Percentiles rank a stretch among this genome's conserved stretches.
Conservation (phyloP, 2,797 vertebrate species). For the Cuculus canorus region DNA sequence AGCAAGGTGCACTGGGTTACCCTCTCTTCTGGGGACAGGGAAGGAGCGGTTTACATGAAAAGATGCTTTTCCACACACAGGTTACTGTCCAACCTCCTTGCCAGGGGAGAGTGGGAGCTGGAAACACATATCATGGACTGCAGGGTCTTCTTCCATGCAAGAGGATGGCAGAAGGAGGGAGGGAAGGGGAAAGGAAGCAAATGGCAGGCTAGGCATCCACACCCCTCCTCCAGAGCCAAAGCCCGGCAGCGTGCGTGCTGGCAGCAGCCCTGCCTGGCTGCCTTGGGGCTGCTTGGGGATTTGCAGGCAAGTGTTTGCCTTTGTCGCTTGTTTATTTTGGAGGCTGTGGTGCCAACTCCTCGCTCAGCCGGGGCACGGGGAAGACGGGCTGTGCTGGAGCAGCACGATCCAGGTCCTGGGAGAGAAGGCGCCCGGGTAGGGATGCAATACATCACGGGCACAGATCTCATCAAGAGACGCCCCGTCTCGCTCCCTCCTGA, state of each 20-base stretch:
- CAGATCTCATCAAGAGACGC: neutral
- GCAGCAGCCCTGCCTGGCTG: neutral
- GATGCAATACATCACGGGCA: neutral
- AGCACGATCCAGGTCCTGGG: neutral
- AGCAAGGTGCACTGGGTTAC: neutral
- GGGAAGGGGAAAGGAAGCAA: neutral
- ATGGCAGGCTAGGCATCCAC: neutral
- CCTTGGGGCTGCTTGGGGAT: neutral
- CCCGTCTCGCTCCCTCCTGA: conserved; percentile 42
- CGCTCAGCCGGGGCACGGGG: rapidly evolving
- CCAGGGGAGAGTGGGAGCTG: rapidly evolving
- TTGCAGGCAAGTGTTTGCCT: neutral
- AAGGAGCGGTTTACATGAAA: neutral
- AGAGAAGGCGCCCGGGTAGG: neutral
- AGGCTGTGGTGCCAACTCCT: rapidly evolving
- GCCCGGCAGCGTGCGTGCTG: rapidly evolving
- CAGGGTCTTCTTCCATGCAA: rapidly evolving
- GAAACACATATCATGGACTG: no score
- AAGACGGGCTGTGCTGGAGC: neutral
- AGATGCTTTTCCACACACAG: neutral
- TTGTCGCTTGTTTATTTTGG: neutral
- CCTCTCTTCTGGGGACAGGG: no score
- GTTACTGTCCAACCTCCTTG: neutral
- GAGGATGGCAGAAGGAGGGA: neutral
- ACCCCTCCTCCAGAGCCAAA: rapidly evolving